Percentiles rank a stretch among this genome's conserved stretches.
Evolutionary conservation across 2,113 vertebrate genomes (phyloP).

Genomic region (Cyanoramphus novaezelandiae): DNA sequence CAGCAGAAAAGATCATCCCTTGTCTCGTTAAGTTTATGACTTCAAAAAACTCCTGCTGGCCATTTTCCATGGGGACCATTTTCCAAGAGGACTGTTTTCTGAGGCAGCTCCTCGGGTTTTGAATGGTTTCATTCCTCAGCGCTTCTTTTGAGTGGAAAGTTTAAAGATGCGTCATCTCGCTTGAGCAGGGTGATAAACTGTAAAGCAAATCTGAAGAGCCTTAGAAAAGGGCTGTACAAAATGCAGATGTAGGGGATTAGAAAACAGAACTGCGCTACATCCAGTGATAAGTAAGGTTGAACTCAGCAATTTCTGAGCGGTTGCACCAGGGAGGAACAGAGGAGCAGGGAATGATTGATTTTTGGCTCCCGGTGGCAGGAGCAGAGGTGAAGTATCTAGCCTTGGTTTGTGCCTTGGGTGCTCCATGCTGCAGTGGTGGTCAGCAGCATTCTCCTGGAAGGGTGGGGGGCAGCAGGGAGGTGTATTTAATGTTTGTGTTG

Average conservation of each 20-base stretch:
- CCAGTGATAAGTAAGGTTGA: constrained; percentile 35
- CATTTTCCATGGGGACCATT: not conserved
- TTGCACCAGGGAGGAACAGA: constrained; percentile 16
- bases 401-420: not conserved
- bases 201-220: constrained; percentile 50
- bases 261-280: constrained; percentile 23
- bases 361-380: not conserved
- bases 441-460: not conserved
- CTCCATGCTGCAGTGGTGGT: not conserved
- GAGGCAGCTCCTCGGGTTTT: constrained; percentile 25
- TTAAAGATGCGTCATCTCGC: constrained; percentile 53
- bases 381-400: not conserved
- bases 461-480: not conserved
- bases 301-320: constrained; percentile 57
- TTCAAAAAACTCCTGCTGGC: constrained; percentile 11
- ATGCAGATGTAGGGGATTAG: constrained; percentile 66
- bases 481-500: not conserved
- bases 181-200: constrained; percentile 28
- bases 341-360: not conserved
- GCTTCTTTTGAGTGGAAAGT: constrained; percentile 53
- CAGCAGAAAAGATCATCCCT: constrained; percentile 5
- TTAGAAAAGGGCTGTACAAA: constrained; percentile 38
- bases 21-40: constrained; percentile 28
- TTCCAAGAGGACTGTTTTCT: not conserved
- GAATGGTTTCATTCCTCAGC: constrained; percentile 39